Evolutionary conservation across 2,888 invertebrate genomes (phyloP).

Genomic region (Didymodactylos carnosus): DNA sequence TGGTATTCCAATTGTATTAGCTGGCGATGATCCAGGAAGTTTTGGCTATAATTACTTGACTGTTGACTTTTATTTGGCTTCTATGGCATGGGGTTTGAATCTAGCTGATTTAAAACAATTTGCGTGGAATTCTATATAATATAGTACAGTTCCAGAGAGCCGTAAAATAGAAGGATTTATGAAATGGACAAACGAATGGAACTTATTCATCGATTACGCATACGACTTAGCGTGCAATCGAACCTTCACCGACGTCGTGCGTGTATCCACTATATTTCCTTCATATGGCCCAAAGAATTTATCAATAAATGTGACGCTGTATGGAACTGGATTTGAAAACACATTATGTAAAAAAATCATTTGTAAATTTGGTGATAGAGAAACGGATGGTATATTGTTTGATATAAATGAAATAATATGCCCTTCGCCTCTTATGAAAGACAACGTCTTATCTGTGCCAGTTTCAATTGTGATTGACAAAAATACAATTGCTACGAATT

Average conservation of each 20-base stretch:
- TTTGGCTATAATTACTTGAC: slow-evolving; percentile 19
- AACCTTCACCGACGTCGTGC: neutral
- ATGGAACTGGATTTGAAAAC: slow-evolving; percentile 17
- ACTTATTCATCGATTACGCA: slow-evolving; percentile 15
- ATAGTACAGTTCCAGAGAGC: slow-evolving; percentile 15
- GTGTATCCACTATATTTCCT: slow-evolving; percentile 14
- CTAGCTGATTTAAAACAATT: slow-evolving; percentile 17
- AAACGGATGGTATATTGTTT: neutral
- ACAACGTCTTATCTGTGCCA: too few relatives aligned
- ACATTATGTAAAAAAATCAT: slow-evolving; percentile 13
- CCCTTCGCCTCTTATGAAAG: neutral
- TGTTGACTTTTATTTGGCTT: slow-evolving; percentile 18
- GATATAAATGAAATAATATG: neutral
- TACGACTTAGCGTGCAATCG: slow-evolving; percentile 14
- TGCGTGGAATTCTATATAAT: slow-evolving; percentile 17
- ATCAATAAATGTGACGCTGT: slow-evolving; percentile 16
- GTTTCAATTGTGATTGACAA: too few relatives aligned
- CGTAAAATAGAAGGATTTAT: slow-evolving; percentile 15
- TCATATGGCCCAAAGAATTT: slow-evolving; percentile 10
- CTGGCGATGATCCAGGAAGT: slow-evolving; percentile 18
- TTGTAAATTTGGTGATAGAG: slow-evolving; percentile 15
- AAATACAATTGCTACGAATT: too few relatives aligned
- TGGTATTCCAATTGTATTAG: slow-evolving; percentile 17
- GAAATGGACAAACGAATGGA: slow-evolving; percentile 16
- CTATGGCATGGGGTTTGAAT: slow-evolving; percentile 19